Base-by-base conservation (phyloP, 2,797 vertebrate species). In the Tachyglossus aculeatus region DNA sequence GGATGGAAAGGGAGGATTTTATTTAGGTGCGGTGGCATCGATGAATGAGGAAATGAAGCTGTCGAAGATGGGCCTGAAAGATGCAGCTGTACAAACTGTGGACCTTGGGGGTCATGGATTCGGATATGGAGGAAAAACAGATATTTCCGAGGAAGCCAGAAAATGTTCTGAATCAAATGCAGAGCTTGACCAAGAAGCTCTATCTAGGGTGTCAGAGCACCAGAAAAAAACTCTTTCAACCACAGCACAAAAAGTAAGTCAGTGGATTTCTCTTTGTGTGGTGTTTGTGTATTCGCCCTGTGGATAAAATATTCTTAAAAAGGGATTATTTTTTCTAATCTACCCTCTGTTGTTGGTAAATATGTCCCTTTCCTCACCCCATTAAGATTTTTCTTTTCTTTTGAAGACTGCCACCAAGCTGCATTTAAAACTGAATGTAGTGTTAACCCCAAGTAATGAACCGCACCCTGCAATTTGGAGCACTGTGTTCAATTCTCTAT, bases 31-130 rank as follows among this genome's bases (percentile, higher is more conserved):
- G 32, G 47, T 41, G 25, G 67, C 67, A 45, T 83, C 77, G 77
- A 78, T 87, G 68, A 78, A 74, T 41, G 83, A 77, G 56, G 87
- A 65, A 21, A 80, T 53, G 18, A 88, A 86, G 72, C 67, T 47
- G n/a, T 74, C 86, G 48, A 80, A 77, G 75, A 78, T 45, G 27
- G 85, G 92, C 62, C 72, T 82, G 74, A 92, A 89, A 80, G 89
- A 92, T 68, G 86, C 85, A 41, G 84, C 79, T 13, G 87, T 78
- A 37, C 88, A 91, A 71, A 90, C 88, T 18, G 32, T 40, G 53
- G 75, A 77, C 38, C 22, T 53, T 15, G 85, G 90, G 68, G 78
- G 57, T 1, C 57, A 57, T 45, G 53, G 72, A 39, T 72, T 82
- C 41, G 38, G 31, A 65, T 71, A 61, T 2, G 71, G 81, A 64